Evolutionary conservation across 2,113 vertebrate species (phyloP).

Genomic region (Oxygymnocypris stewartii): DNA sequence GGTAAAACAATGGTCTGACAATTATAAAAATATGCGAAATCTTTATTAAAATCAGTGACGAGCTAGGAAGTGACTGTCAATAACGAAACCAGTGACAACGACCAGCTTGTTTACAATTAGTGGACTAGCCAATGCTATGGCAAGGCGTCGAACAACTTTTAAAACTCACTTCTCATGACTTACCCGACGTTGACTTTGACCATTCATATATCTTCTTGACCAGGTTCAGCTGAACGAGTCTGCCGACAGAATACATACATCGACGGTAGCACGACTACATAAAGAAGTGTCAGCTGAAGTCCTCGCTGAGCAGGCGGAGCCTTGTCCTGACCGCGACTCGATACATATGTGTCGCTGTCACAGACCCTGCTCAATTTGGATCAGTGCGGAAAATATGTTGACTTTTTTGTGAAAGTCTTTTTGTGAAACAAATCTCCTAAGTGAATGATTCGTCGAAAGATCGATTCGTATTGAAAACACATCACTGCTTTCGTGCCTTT

Average conservation of each 20-base stretch:
- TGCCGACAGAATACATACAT: constrained; percentile 62
- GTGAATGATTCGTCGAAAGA: background rate
- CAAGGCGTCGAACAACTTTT: background rate
- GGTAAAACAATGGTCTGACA: background rate
- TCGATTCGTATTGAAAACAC: background rate
- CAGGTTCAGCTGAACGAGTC: constrained; percentile 51
- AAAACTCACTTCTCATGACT: background rate
- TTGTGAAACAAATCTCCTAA: background rate
- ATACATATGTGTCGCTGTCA: background rate
- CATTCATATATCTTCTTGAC: constrained; percentile 58
- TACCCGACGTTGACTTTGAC: constrained; percentile 62
- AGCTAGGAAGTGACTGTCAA: background rate
- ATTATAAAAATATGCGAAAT: background rate
- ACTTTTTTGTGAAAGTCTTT: background rate
- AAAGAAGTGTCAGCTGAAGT: background rate
- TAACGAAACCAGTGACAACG: background rate
- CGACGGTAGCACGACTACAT: constrained; percentile 5
- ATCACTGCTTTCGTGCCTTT: background rate
- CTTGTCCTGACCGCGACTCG: background rate
- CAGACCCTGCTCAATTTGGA: background rate
- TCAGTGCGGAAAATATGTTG: background rate
- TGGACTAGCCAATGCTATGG: background rate
- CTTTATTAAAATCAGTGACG: background rate
- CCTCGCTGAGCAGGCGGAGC: background rate
- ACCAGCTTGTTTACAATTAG: background rate